Base-by-base conservation (phyloP, 2,888 invertebrate genomes). In the Cecidostiba fungosa region DNA sequence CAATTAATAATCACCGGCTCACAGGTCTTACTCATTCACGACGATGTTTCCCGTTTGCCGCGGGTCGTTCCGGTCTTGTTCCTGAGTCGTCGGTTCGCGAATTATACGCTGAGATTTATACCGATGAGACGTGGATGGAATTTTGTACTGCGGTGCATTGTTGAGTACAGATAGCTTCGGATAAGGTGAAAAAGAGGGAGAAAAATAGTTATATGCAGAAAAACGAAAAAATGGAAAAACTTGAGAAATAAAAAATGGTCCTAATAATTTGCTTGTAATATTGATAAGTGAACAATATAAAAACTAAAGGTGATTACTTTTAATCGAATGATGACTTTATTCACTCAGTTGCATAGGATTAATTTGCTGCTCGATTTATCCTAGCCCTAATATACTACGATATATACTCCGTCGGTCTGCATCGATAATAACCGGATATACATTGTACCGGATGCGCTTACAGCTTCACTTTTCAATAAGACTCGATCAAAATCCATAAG, bases 371-470 rank as follows among this genome's bases (percentile, higher is more conserved):
- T 77, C 76, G 74, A 84, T 73, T 66, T 78, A 66, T 66, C 29
- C 50, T 70, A 77, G 50, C 70, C 29, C 70, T 72, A 8, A 26
- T n/a, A n/a, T n/a, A n/a, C n/a, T n/a, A 32, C 43, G n/a, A 6
- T 6, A 43, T 43, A 59, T 23, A 23, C 54, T n/a, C n/a, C n/a
- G 16, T 12, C 32, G n/a, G 36, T 70, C 69, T 59, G 62, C 74
- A 14, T 66, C 66, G 74, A 74, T 85, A 83, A 86, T 84, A 76
- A 77, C 80, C 80, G 86, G 86, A 84, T 84, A 77, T 84, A 54
- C 50, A 66, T 23, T 84, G 86, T 84, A 86, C 81, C 81, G 84
- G 81, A 86, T 77, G 77, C 36, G 50, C 81, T 84, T 83, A 70
- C 79, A 74, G 50, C 50, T 72, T 66, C 50, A 77, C 69, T 82